Evolutionary conservation across 2,888 invertebrate species (phyloP).

Genomic region (Meandrusa payeni): DNA sequence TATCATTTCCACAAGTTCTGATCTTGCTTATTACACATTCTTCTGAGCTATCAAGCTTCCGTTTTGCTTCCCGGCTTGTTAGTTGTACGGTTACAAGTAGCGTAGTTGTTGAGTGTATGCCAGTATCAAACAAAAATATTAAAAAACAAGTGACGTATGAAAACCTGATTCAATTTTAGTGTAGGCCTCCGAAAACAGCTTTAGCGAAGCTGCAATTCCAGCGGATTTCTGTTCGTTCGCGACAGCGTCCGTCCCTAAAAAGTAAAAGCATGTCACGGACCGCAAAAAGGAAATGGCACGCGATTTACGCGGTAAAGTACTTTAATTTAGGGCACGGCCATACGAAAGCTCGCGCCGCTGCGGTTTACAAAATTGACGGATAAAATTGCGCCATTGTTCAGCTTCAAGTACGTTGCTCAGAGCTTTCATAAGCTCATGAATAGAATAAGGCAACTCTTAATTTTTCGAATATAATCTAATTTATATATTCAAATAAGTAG

Average conservation of each 20-base stretch:
- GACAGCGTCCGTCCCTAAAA: conserved; percentile 50
- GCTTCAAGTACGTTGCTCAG: too few species aligned
- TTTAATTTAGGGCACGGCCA: conserved; percentile 31
- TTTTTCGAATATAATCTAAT: too few species aligned
- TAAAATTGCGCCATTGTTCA: conserved; percentile 11
- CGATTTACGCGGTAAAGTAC: conserved; percentile 45
- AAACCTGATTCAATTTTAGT: conserved; percentile 34
- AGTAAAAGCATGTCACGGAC: conserved; percentile 40
- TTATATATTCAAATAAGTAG: too few species aligned
- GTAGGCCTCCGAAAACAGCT: conserved; percentile 28
- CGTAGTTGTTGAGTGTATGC: too few species aligned
- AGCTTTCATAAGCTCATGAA: too few species aligned
- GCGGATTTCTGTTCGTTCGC: conserved; percentile 44
- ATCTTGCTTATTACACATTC: too few species aligned
- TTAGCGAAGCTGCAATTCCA: conserved; percentile 38
- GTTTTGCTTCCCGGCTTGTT: too few species aligned
- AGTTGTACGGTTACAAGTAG: too few species aligned
- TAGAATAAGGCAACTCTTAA: too few species aligned
- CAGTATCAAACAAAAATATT: too few species aligned
- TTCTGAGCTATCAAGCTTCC: too few species aligned
- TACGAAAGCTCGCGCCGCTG: conserved; percentile 21
- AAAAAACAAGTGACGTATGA: not conserved
- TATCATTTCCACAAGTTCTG: too few species aligned
- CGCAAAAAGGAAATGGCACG: conserved; percentile 36
- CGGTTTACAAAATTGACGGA: conserved; percentile 2